Conservation (phyloP, 1,140 invertebrate genomes). For the Aphidius ervi region DNA sequence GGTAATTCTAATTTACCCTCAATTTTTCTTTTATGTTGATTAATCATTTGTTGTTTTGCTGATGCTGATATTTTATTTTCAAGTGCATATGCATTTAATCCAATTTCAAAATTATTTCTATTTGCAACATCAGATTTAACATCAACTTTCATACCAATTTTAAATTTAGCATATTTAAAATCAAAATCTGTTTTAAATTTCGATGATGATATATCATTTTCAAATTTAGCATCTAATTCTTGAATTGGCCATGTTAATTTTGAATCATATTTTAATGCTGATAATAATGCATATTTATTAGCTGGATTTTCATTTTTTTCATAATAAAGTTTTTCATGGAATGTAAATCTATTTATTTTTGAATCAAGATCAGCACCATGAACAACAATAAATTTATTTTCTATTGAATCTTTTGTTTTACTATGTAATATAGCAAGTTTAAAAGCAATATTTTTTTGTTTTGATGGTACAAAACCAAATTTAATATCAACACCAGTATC, state of each 20-base stretch:
- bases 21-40: constrained; percentile 59
- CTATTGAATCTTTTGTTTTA: constrained; percentile 26
- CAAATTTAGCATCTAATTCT: constrained; percentile 42
- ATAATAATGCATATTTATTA: constrained; percentile 32
- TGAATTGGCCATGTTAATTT: constrained; percentile 56
- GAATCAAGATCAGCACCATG: constrained; percentile 62
- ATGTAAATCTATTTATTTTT: constrained; percentile 53
- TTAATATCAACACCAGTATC: constrained; percentile 27
- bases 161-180: constrained; percentile 55
- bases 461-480: constrained; percentile 33
- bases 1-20: constrained; percentile 58
- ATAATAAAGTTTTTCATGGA: constrained; percentile 48
- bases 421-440: constrained; percentile 53
- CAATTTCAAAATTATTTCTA: constrained; percentile 58
- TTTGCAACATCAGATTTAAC: constrained; percentile 53
- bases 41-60: constrained; percentile 54
- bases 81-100: constrained; percentile 54
- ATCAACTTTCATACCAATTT: constrained; percentile 56
- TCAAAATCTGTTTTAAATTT: constrained; percentile 47
- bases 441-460: constrained; percentile 60
- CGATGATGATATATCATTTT: constrained; percentile 44
- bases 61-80: constrained; percentile 58
- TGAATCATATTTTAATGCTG: constrained; percentile 24
- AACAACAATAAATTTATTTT: constrained; percentile 56
- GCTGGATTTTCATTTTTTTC: constrained; percentile 33